Conservation (phyloP, 2,888 invertebrate species). For the Aphodius granarius region DNA sequence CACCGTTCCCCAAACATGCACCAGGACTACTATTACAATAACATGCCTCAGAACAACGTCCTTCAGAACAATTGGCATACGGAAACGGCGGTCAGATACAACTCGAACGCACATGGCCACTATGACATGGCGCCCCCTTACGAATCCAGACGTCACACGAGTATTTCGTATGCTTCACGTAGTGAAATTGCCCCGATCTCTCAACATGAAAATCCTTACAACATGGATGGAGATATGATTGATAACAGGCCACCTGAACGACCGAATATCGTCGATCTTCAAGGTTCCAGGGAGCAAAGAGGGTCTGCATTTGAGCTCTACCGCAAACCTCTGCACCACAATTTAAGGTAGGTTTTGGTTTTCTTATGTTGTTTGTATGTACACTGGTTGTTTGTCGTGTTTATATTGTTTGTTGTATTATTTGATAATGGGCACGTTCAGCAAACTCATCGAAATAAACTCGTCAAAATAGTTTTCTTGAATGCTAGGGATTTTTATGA, state of each 20-base stretch:
- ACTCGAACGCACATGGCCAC: conserved; percentile 45
- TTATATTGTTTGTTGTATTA: conserved; percentile 15
- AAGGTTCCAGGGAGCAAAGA: conserved; percentile 85
- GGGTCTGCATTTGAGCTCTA: conserved; percentile 96
- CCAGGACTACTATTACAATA: conserved; percentile 36
- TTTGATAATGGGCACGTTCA: no score
- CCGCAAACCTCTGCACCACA: conserved; percentile 86
- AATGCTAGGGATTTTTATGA: not conserved
- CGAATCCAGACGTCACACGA: conserved; percentile 50
- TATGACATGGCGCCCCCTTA: conserved; percentile 52
- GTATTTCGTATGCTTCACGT: conserved; percentile 52
- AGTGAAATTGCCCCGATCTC: conserved; percentile 52
- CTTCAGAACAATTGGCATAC: conserved; percentile 39
- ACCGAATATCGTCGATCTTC: conserved; percentile 62
- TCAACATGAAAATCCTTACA: conserved; percentile 37
- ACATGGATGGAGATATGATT: conserved; percentile 39
- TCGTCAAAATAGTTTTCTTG: not conserved
- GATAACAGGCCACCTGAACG: conserved; percentile 44
- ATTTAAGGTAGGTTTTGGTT: conserved; percentile 66
- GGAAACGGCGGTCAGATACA: conserved; percentile 45
- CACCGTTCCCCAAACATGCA: conserved; percentile 45
- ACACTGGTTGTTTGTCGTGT: conserved; percentile 44
- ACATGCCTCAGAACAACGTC: conserved; percentile 43
- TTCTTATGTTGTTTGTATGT: conserved; percentile 39
- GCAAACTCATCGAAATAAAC: not conserved